A percentile compares a stretch with the other conserved stretches of the same genome.
Evolutionary conservation across 1,140 invertebrate species (phyloP).

Genomic region (Micrasema longulum): DNA sequence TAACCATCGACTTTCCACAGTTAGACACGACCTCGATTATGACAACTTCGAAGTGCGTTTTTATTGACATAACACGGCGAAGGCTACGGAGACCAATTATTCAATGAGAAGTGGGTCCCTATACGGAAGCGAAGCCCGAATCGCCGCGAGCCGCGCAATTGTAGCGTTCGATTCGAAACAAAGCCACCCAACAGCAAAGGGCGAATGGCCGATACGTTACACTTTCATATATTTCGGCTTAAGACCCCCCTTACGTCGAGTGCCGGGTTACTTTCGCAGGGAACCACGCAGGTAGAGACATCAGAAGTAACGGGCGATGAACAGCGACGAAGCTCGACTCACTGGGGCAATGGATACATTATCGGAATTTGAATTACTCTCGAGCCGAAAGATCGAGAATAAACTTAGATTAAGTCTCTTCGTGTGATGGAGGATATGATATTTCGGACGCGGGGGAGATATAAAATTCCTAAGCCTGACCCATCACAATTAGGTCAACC

Average conservation of each 20-base stretch:
- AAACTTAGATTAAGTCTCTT: neutral
- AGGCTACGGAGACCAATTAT: conserved; percentile 25
- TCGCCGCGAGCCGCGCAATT: neutral
- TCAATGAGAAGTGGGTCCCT: conserved; percentile 23
- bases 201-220: neutral
- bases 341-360: conserved; percentile 31
- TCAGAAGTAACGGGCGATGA: conserved; percentile 17
- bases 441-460: neutral
- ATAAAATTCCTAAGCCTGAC: conserved; percentile 12
- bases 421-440: conserved; percentile 12
- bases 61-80: conserved; percentile 48
- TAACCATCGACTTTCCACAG: neutral
- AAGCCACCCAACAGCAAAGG: conserved; percentile 16
- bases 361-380: conserved; percentile 30
- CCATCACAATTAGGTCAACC: conserved; percentile 18
- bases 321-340: conserved; percentile 19
- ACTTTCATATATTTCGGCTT: neutral
- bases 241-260: neutral
- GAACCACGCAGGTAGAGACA: neutral
- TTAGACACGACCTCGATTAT: conserved; percentile 44
- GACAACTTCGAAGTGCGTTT: conserved; percentile 45
- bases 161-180: neutral
- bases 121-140: conserved; percentile 16
- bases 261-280: conserved; percentile 22
- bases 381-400: conserved; percentile 14